Percentiles rank a stretch among this genome's conserved stretches.
Evolutionary conservation across 2,888 invertebrate genomes (phyloP).

Genomic region (Heliconius hortense): DNA sequence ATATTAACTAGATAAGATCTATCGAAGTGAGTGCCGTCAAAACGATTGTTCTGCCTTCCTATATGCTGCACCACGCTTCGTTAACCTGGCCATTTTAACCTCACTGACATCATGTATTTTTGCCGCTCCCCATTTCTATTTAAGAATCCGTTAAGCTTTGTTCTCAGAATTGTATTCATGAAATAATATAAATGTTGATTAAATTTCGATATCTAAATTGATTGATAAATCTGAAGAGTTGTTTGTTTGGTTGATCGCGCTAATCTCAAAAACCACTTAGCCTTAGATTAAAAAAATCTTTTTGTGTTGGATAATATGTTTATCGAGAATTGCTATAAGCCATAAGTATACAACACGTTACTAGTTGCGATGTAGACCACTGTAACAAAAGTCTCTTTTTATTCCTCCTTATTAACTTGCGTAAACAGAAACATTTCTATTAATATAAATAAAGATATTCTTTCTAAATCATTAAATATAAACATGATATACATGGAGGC

Average conservation of each 20-base stretch:
- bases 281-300: too few species aligned
- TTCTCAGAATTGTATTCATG: not conserved
- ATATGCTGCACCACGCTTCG: slow-evolving; percentile 65
- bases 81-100: slow-evolving; percentile 46
- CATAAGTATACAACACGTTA: not conserved
- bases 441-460: not conserved
- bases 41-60: slow-evolving; percentile 57
- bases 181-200: not conserved
- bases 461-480: not conserved
- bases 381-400: not conserved
- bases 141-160: not conserved
- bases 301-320: too few species aligned
- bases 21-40: slow-evolving; percentile 57
- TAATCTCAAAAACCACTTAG: too few species aligned
- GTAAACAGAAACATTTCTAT: not conserved
- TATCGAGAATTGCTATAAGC: not conserved
- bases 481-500: too few species aligned
- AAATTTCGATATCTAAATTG: not conserved
- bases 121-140: slow-evolving; percentile 29
- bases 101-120: slow-evolving; percentile 24
- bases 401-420: not conserved
- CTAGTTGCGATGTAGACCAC: not conserved
- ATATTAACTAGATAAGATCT: slow-evolving; percentile 67
- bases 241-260: not conserved
- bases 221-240: not conserved